Percentiles rank a stretch among this genome's conserved stretches.
Conservation (phyloP, 2,888 invertebrate genomes). For the Peribatodes rhomboidaria region DNA sequence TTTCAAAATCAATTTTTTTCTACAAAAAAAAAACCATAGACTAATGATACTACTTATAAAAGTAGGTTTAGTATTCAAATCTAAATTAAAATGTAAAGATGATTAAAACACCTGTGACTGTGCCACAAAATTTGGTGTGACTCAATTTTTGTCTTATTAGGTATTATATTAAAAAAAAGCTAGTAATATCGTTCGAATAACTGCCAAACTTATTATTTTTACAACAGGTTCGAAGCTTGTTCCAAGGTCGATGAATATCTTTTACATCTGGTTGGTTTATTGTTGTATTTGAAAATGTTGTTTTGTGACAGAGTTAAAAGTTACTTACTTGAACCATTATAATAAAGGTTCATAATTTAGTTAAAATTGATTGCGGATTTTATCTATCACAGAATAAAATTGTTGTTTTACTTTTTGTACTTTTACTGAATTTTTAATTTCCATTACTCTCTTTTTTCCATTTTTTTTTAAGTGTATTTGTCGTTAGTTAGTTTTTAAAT, state of each 20-base stretch:
- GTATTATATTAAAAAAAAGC: background rate
- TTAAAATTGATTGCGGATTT: no score
- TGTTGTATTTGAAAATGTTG: conserved; percentile 51
- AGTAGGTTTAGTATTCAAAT: background rate
- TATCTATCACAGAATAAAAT: no score
- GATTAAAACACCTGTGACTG: no score
- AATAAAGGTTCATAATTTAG: conserved; percentile 10
- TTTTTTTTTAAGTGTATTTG: no score
- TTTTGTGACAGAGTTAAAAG: conserved; percentile 50
- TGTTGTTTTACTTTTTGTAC: no score
- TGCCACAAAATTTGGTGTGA: background rate
- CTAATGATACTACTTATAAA: no score
- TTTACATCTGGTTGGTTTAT: conserved; percentile 46
- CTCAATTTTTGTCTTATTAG: background rate
- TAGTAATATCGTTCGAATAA: background rate
- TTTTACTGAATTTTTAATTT: no score
- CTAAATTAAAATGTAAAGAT: background rate
- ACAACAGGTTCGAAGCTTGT: conserved; percentile 37
- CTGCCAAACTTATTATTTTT: conserved; percentile 22
- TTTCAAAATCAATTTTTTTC: background rate
- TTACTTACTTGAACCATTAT: no score
- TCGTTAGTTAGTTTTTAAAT: no score
- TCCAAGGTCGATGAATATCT: conserved; percentile 35
- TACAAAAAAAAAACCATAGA: no score
- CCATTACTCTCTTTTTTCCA: no score